These are phyloP conservation scores for Eupsittula cactorum DNA, from an alignment of 2,113 vertebrate species.

Conservation along the genomic window DNA sequence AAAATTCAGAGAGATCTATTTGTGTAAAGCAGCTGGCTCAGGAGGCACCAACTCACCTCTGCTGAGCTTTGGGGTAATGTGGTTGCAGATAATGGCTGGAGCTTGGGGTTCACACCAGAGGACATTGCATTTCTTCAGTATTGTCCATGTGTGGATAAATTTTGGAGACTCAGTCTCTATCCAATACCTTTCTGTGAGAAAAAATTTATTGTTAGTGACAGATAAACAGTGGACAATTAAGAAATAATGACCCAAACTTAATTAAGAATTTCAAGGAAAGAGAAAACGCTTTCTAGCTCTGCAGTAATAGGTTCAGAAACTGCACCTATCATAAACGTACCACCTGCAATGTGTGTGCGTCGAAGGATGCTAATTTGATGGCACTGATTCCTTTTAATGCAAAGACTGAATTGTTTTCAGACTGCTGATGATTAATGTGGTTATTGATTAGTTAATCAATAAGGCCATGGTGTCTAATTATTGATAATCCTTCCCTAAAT, in stretches of 20 bases:
- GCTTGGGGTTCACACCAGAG: not conserved
- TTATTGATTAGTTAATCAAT: constrained; percentile 83
- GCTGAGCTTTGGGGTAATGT: not conserved
- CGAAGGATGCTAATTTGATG: constrained; percentile 73
- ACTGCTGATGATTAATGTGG: constrained; percentile 78
- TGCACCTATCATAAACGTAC: not conserved
- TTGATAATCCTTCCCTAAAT: constrained; percentile 84
- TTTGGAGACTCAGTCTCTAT: not conserved
- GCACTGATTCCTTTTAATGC: constrained; percentile 67
- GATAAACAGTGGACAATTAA: not conserved
- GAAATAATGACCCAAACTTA: not conserved
- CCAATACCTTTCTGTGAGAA: not conserved
- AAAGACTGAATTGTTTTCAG: constrained; percentile 79
- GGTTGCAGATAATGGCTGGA: not conserved
- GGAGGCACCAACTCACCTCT: not conserved
- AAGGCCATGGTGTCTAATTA: constrained; percentile 83
- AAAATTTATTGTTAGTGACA: not conserved
- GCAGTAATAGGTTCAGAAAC: not conserved
- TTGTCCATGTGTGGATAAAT: not conserved
- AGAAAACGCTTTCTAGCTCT: not conserved
- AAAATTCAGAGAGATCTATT: not conserved
- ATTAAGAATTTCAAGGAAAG: not conserved
- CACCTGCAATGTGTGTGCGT: not conserved
- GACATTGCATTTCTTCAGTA: not conserved
- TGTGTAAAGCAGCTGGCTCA: not conserved